Percentiles rank a stretch among this genome's conserved stretches.
Conservation (phyloP, 2,113 vertebrate genomes). For the Ailuropoda melanoleuca region DNA sequence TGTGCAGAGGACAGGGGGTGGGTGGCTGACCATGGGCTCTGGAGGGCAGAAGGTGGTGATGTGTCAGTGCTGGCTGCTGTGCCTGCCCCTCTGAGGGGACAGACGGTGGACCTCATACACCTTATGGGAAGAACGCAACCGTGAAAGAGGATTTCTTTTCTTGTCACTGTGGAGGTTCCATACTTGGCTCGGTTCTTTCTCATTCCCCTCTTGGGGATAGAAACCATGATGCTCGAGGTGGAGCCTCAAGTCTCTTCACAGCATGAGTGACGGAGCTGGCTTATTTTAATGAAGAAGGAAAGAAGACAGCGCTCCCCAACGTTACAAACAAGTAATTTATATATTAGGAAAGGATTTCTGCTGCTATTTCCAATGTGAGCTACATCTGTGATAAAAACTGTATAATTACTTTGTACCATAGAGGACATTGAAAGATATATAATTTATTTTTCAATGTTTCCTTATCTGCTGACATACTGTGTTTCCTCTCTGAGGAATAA, state of each 20-base stretch:
- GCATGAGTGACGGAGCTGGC: neutral
- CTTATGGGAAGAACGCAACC: accelerated
- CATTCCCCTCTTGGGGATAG: neutral
- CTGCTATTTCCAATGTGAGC: neutral
- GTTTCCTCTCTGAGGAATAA: conserved; percentile 66
- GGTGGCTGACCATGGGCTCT: neutral
- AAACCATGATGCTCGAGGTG: neutral
- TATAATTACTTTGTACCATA: conserved; percentile 56
- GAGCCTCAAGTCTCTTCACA: neutral
- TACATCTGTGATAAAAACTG: conserved; percentile 33
- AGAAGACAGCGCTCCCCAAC: accelerated
- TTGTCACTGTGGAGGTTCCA: accelerated
- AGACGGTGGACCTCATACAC: accelerated
- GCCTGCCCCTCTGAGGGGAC: accelerated
- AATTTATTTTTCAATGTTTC: conserved; percentile 56
- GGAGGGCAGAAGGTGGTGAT: accelerated
- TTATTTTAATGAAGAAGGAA: conserved; percentile 11
- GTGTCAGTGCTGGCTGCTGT: accelerated
- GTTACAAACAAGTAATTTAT: neutral
- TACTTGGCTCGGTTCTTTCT: neutral
- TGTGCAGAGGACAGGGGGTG: too few relatives aligned
- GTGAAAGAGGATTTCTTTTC: accelerated
- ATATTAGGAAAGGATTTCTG: neutral
- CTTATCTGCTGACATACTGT: conserved; percentile 50
- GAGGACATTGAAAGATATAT: conserved; percentile 57